These are phyloP conservation scores for Catonia carolina DNA, from an alignment of 2,888 invertebrate genomes.

Conservation along the genomic window DNA sequence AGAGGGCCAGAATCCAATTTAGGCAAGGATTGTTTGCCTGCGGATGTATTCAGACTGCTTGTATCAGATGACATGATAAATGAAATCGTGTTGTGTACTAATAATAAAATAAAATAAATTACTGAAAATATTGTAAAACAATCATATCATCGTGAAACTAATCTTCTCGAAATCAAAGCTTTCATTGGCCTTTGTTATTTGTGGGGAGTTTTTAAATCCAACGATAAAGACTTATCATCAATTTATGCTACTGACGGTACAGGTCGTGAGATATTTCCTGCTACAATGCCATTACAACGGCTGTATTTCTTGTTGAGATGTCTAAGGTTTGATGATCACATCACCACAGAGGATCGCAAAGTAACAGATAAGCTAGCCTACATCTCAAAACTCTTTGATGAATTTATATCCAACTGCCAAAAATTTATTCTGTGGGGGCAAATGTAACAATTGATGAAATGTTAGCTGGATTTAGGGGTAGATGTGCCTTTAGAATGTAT, in stretches of 20 bases:
- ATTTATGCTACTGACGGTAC: not conserved
- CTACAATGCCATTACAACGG: not conserved
- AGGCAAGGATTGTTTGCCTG: too few species aligned
- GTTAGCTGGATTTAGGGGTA: too few species aligned
- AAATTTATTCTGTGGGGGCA: not conserved
- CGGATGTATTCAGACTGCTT: too few species aligned
- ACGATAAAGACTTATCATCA: not conserved
- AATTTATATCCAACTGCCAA: not conserved
- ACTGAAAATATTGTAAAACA: not conserved
- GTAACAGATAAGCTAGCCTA: not conserved
- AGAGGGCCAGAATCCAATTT: too few species aligned
- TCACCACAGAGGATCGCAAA: not conserved
- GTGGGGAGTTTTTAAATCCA: slow-evolving; percentile 1
- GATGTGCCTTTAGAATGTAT: too few species aligned
- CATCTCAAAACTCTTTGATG: not conserved
- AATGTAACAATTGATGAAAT: too few species aligned
- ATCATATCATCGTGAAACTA: not conserved
- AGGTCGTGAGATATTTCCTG: not conserved
- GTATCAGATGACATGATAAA: not conserved
- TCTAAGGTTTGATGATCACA: not conserved
- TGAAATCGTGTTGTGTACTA: not conserved
- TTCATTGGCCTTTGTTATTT: not conserved
- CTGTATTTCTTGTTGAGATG: not conserved
- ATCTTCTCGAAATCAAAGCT: not conserved
- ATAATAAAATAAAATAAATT: not conserved